These are phyloP conservation scores for Belgica antarctica DNA, from an alignment of 2,888 invertebrate species.

Conservation along the genomic window DNA sequence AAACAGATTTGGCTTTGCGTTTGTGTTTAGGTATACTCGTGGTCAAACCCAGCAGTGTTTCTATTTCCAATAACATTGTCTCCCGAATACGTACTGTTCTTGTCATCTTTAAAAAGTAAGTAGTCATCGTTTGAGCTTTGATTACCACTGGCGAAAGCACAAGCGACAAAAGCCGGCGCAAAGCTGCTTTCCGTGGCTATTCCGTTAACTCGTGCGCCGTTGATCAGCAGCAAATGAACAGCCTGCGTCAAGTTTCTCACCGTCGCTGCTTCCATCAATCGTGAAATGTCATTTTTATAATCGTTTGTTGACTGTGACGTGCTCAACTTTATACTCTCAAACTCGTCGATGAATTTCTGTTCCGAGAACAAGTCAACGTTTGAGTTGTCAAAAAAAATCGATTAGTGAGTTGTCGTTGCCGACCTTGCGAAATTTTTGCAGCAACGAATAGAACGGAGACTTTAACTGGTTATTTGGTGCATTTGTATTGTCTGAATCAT, in stretches of 20 bases:
- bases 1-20: too few relatives aligned
- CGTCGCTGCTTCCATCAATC: neutral
- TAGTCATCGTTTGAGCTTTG: too few relatives aligned
- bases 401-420: neutral
- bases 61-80: too few relatives aligned
- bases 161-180: neutral
- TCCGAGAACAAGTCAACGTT: neutral
- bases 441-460: neutral
- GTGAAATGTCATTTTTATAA: neutral
- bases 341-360: neutral
- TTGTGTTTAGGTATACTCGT: too few relatives aligned
- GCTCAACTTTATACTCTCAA: neutral
- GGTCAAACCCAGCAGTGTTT: too few relatives aligned
- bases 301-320: neutral
- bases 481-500: conserved; percentile 14
- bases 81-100: too few relatives aligned
- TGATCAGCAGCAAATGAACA: neutral
- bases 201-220: neutral
- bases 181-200: neutral
- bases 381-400: neutral
- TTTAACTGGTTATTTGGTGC: neutral
- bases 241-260: neutral
- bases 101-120: too few relatives aligned
- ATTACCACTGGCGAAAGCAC: too few relatives aligned
- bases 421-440: neutral